Evolutionary conservation across 2,113 vertebrate species (phyloP).

Genomic region (Mus spicilegus): DNA sequence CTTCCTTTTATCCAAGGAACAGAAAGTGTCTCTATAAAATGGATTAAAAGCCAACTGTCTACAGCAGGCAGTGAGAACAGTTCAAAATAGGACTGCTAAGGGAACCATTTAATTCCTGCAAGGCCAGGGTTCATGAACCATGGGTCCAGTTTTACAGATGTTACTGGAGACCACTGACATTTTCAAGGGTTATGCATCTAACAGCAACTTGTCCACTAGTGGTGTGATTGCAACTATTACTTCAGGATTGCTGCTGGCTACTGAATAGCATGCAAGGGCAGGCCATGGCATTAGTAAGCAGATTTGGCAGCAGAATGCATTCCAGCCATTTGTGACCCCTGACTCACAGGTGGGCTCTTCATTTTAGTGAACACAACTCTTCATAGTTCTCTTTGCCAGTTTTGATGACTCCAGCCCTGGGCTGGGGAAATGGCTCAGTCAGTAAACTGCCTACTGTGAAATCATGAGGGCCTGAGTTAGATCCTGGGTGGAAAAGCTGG

Average conservation of each 20-base stretch:
- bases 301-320: background rate
- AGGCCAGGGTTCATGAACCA: slow-evolving; percentile 54
- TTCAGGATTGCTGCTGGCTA: background rate
- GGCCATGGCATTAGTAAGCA: background rate
- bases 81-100: slow-evolving; percentile 59
- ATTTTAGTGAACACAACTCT: background rate
- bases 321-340: background rate
- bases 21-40: slow-evolving; percentile 77
- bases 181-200: slow-evolving; percentile 2
- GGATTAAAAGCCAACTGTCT: slow-evolving; percentile 76
- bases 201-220: background rate
- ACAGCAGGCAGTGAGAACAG: slow-evolving; percentile 53
- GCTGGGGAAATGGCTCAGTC: no score
- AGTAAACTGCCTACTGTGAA: background rate
- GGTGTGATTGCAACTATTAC: background rate
- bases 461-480: background rate
- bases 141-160: background rate
- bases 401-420: background rate
- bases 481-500: no score
- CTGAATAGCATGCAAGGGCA: background rate
- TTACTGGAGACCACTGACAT: slow-evolving; percentile 48
- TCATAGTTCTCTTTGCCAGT: slow-evolving; percentile 19
- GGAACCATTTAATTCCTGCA: slow-evolving; percentile 48
- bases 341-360: background rate
- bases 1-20: slow-evolving; percentile 77